Conservation (phyloP, 2,888 invertebrate genomes). For the Junonia oenone region DNA sequence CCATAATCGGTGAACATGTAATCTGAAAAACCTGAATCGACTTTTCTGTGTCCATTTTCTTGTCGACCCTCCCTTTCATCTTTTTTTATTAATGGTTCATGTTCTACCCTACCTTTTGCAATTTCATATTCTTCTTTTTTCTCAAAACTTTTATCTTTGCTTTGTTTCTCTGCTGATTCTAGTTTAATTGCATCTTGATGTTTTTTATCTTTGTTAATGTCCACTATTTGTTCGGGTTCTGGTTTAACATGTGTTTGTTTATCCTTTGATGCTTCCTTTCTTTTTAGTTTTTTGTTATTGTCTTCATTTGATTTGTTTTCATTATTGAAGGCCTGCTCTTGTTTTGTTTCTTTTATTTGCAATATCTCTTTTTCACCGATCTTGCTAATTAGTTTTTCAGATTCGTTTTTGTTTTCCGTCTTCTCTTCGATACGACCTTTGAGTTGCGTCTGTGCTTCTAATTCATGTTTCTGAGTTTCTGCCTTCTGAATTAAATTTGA, state of each 20-base stretch:
- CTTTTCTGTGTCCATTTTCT: neutral
- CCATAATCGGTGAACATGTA: constrained; percentile 18
- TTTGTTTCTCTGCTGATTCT: neutral
- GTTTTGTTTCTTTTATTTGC: neutral
- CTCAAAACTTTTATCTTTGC: neutral
- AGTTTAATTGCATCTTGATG: neutral
- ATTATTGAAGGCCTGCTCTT: neutral
- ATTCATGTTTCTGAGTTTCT: neutral
- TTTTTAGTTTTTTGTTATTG: neutral
- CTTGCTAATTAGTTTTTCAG: neutral
- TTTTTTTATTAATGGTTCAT: neutral
- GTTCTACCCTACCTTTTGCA: no score
- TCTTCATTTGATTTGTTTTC: neutral
- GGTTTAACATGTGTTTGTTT: no score
- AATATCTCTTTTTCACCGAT: neutral
- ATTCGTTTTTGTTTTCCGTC: neutral
- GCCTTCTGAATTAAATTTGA: no score
- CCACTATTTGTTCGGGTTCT: no score
- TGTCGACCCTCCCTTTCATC: constrained; percentile 1
- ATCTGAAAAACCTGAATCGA: constrained; percentile 12
- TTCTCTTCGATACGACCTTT: neutral
- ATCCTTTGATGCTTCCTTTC: neutral
- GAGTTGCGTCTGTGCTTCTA: neutral
- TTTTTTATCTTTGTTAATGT: no score
- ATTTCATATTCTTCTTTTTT: neutral